Percentiles rank a stretch among this genome's conserved stretches.
phyloP scores from a whole-genome alignment of 2,113 vertebrate species.

The Okapia johnstoni region DNA sequence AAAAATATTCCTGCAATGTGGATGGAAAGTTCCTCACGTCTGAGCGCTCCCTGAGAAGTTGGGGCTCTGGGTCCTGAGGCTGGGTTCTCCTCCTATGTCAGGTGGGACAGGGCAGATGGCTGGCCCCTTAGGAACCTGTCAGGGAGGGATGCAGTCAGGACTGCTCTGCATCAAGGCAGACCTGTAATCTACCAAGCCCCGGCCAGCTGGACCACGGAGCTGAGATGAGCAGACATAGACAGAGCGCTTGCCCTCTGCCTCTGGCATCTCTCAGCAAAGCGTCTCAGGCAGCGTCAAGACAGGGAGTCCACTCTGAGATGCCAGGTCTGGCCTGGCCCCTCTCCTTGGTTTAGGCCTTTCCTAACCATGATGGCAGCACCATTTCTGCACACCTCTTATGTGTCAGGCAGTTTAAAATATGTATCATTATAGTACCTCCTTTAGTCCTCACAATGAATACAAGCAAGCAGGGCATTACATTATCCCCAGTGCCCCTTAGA shows the following conservation, averaged over 20 bases:
- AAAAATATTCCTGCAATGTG: slow-evolving; percentile 73
- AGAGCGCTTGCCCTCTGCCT: background rate
- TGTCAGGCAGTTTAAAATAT: background rate
- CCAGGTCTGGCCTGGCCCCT: slow-evolving; percentile 32
- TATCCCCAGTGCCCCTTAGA: rapidly evolving
- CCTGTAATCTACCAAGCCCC: background rate
- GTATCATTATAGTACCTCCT: background rate
- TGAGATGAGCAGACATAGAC: slow-evolving; percentile 17
- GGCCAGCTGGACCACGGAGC: background rate
- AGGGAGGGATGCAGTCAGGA: background rate
- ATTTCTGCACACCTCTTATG: background rate
- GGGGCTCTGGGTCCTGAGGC: slow-evolving; percentile 14
- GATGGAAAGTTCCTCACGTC: slow-evolving; percentile 82
- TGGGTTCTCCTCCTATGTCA: background rate
- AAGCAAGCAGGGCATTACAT: background rate
- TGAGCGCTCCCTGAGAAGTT: slow-evolving; percentile 72
- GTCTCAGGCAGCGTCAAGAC: background rate
- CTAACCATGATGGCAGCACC: background rate
- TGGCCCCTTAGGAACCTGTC: background rate
- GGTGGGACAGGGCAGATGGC: slow-evolving; percentile 52
- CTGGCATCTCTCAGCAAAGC: slow-evolving; percentile 38
- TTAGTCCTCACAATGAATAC: background rate
- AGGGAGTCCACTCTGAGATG: background rate
- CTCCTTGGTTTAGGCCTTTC: background rate
- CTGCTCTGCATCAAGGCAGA: background rate